Evolutionary conservation across 2,797 vertebrate genomes (phyloP).

Genomic region (Taeniopygia guttata): DNA sequence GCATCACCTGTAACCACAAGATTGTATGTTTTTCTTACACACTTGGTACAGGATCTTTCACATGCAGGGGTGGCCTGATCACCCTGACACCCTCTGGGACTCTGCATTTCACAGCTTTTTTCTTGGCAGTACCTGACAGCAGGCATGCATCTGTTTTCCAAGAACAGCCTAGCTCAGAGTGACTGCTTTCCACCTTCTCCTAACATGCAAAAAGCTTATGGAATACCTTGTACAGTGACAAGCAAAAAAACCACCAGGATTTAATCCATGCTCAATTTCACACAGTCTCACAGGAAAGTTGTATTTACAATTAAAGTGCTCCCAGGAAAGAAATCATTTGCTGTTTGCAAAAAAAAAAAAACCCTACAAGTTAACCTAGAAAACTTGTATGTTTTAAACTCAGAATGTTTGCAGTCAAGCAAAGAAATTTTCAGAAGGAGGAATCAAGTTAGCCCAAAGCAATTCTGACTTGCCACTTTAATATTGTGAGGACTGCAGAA

Average conservation of each 20-base stretch:
- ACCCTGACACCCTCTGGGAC: neutral
- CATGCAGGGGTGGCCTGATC: neutral
- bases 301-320: neutral
- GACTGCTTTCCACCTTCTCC: neutral
- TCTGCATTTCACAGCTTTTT: neutral
- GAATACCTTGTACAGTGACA: neutral
- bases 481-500: neutral
- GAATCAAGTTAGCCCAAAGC: neutral
- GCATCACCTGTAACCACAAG: neutral
- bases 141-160: neutral
- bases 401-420: neutral
- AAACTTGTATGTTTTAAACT: neutral
- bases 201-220: neutral
- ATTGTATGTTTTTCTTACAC: neutral
- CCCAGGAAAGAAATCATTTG: neutral
- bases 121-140: neutral
- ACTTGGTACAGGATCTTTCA: neutral
- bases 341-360: neutral
- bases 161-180: neutral
- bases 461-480: neutral
- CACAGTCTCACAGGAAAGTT: neutral
- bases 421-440: neutral
- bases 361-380: neutral
- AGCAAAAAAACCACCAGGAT: neutral
- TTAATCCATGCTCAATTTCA: neutral